Evolutionary conservation across 1,140 invertebrate genomes (phyloP), one percentile per base, ranked within the genome.

Genomic region (Halyomorpha halys): DNA sequence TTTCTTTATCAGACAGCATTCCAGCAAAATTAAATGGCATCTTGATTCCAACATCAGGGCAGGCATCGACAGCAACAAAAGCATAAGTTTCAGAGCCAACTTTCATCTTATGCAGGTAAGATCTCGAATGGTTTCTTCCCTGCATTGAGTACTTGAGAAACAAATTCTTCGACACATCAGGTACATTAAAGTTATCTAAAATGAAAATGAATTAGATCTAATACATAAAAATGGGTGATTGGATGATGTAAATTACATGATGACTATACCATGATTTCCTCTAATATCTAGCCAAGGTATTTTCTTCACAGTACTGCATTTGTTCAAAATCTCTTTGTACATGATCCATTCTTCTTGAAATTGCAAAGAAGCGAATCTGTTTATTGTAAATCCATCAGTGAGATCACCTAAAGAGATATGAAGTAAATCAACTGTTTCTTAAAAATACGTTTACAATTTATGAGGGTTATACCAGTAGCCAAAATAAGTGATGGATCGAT

Each of bases 1-100:
- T 77, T 74, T 85, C 86, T 30, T 76, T 75, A 68, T 81, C 77
- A 70, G 81, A 80, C 39, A 87, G 69, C 44, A 83, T 80, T 25
- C 93, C 94, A 73, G 95, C 85, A 75, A 96, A 96, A 81, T 96
- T 96, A 72, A 94, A 95, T 6, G 93, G 92, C 70, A 92, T 78
- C 67, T 84, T 82, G 11, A 90, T 84, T 11, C 93, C 91, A 25
- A 91, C 91, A 65, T 89, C 83, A 39, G 90, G 77, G 71, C 89
- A 91, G 16, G 91, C 90, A 76, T 97, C 93, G 39, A 96, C 76
- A 0, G 82, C 91, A 66, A 96, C 81, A 74, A 96, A 94, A 18
- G 87, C 83, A 70, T 87, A 85, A 60, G 77, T 81, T 19, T 86
- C 75, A 74, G 44, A 76, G 74, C 70, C 78, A 47, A 39, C 34